Conservation (phyloP, 2,888 invertebrate genomes). For the Oxyteleia sp. region DNA sequence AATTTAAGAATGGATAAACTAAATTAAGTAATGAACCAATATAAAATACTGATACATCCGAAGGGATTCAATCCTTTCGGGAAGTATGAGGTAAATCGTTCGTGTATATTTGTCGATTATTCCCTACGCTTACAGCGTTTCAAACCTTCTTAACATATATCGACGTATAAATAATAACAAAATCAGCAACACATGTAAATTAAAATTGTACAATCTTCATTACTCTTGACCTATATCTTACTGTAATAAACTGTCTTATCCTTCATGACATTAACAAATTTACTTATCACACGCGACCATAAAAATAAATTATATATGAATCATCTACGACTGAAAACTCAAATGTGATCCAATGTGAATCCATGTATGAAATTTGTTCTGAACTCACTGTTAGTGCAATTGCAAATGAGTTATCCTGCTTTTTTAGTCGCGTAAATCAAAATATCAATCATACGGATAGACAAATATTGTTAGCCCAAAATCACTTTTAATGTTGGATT, state of each 20-base stretch:
- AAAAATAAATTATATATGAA: slow-evolving; percentile 49
- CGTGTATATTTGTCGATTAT: background rate
- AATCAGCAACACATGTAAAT: slow-evolving; percentile 26
- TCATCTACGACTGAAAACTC: background rate
- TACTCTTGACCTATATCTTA: slow-evolving; percentile 36
- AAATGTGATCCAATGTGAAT: background rate
- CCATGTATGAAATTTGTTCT: background rate
- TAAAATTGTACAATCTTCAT: slow-evolving; percentile 14
- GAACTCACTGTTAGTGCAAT: background rate
- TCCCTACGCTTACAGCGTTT: background rate
- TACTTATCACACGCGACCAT: slow-evolving; percentile 34
- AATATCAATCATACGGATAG: slow-evolving; percentile 2
- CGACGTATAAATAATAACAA: slow-evolving; percentile 26
- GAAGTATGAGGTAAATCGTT: background rate
- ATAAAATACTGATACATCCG: slow-evolving; percentile 6
- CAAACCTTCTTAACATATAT: slow-evolving; percentile 11
- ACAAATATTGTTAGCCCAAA: too few species aligned
- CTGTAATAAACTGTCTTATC: slow-evolving; percentile 36
- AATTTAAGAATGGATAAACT: slow-evolving; percentile 4
- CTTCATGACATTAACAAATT: slow-evolving; percentile 55
- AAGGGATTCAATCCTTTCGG: background rate
- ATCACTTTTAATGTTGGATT: too few species aligned
- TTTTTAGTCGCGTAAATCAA: background rate
- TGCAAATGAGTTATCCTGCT: background rate
- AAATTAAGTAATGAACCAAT: slow-evolving; percentile 3